Base-by-base conservation (phyloP, 2,113 vertebrate genomes). In the Ictalurus punctatus region DNA sequence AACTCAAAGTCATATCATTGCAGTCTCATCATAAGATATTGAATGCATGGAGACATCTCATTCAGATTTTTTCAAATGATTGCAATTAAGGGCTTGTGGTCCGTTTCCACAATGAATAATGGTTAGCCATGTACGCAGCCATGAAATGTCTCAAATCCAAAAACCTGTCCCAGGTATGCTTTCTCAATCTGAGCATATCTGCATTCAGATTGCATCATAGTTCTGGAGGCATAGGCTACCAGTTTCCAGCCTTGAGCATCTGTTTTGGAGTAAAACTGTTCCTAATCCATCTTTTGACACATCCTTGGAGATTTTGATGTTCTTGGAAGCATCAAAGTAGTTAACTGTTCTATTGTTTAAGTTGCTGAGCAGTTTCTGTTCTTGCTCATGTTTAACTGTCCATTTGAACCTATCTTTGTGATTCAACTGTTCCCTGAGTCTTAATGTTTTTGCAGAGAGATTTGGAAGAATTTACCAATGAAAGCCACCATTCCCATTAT, bases 91-190 rank as follows among this genome's bases (percentile, higher is more conserved):
- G 84, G 25, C n/a, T 56, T 54, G 30, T 82, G 79, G 16, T 82
- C 54, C 10, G 16, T 82, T 56, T 80, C 40, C 10, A 23, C 79
- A 56, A 16, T 54, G 25, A 89, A 83, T 10, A 3, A 74, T 61
- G 90, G 85, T 52, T 86, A 44, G 63, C 87, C 78, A 86, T 79
- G 84, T 2, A 89, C 56, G 48, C 87, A 87, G 19, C 78, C 25
- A 30, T 91, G 83, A 44, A 90, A 90, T 65, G 71, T 90, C 61
- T 91, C 30, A 27, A 87, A 52, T 37, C 88, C 86, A 88, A 37
- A 83, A 19, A 88, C 67, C 25, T 88, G 37, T 61, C 74, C 76
- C 37, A 91, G 37, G 34, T 82, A 90, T 58, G 1, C 56, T 10
- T 58, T 58, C 67, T 91, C 89, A 37, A 89, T 87, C 80, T 86